A percentile compares a stretch with the other conserved stretches of the same genome.
These are phyloP conservation scores for Acyrthosiphon pisum DNA, from an alignment of 1,140 invertebrate genomes.

Conservation along the genomic window DNA sequence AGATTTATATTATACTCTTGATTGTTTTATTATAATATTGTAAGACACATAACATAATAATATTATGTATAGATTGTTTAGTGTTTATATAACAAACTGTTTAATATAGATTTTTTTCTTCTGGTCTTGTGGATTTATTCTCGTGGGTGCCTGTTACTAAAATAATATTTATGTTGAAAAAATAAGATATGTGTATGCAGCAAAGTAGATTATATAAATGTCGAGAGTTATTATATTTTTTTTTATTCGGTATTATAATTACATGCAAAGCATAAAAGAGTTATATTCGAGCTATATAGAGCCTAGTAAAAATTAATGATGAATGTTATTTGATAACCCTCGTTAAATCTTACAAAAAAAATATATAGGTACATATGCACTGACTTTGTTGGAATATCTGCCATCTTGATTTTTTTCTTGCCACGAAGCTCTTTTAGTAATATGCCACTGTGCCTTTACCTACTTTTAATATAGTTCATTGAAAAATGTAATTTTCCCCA, in stretches of 20 bases:
- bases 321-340: not conserved
- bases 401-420: not conserved
- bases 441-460: not conserved
- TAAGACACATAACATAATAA: not conserved
- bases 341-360: not conserved
- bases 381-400: not conserved
- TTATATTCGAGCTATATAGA: not conserved
- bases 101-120: not conserved
- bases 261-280: not conserved
- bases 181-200: not conserved
- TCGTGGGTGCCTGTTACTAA: not conserved
- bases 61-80: not conserved
- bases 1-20: not conserved
- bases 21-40: not conserved
- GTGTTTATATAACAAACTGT: not conserved
- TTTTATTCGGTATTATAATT: not conserved
- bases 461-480: not conserved
- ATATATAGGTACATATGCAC: not conserved
- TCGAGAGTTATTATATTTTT: not conserved
- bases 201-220: not conserved
- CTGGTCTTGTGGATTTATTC: not conserved
- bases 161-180: not conserved
- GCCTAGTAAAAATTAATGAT: not conserved
- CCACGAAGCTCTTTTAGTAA: not conserved
- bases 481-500: not conserved